Evolutionary conservation across 2,113 vertebrate genomes (phyloP), one percentile per base, ranked within the genome.

Genomic region (Ahaetulla prasina): DNA sequence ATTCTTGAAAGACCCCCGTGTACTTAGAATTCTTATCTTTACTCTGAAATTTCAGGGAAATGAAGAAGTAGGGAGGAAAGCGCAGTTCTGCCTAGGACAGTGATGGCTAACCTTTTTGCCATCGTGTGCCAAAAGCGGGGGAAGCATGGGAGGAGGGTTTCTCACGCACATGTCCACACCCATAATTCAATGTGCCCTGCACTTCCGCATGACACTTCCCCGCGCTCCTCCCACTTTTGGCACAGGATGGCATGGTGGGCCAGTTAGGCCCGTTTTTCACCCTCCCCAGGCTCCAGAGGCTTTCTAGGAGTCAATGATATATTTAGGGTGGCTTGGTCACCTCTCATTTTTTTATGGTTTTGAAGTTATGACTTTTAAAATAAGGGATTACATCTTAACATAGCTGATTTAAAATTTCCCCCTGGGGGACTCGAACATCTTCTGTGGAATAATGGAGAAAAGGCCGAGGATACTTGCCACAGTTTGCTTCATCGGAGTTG

Each of bases 401-500:
- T 54, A 12, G 22, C 68, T 45, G 43, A 27, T 30, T 52, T 53
- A 27, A 90, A 80, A 39, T 53, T 0, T 4, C 35, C 22, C 7
- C 2, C 8, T 5, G 11, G 18, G 47, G 1, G 4, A 0, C 89
- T 25, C 35, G 22, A 84, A n/a, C 23, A 27, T 27, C 35, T 53
- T 53, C n/a, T 16, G 53, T 43, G 50, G 5, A 90, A 54, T 8
- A 23, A 23, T 1, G 8, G 57, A 22, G 20, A 74, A 74, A 74
- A 89, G 27, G 43, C 6, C 54, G 0, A 4, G 55, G 11, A 35
- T 3, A 94, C 95, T 93, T 96, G 99, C 99, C 99, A 0, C 99
- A 99, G 96, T 99, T 99, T 96, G 98, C 98, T 93, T 99, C 99
- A 0, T 99, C 99, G 0, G 99, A 99, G 95, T 98, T 99, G 97